Base-by-base conservation (phyloP, 2,797 vertebrate genomes). In the Pseudochirops cupreus region DNA sequence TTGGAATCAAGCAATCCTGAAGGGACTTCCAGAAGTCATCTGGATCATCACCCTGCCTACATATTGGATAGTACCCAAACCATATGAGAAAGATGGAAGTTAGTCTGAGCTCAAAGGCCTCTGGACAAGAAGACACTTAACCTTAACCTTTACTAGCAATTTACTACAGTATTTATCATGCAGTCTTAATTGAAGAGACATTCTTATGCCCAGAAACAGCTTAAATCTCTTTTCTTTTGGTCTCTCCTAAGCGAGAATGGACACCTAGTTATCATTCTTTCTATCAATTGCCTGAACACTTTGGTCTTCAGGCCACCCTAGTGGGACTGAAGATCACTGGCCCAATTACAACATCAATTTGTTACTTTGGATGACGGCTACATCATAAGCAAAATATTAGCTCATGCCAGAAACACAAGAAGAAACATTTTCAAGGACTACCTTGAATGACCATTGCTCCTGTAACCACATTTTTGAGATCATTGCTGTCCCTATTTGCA, bases 21-120 rank as follows among this genome's bases (percentile, higher is more conserved):
- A 94, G 91, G 95, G 59, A 39, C 59, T 94, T 91, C 74, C 39
- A 82, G 74, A 82, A 82, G 74, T 82, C 74, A 82, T 26, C 21
- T 82, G 39, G 21, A 82, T 82, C 74, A 82, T 82, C 74, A 82
- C 21, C 21, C 74, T 10, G 74, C 74, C 74, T 53, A 56, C 28
- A 58, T 26, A 87, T 24, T 91, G 93, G n/a, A 92, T 90, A 74
- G 62, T 21, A 29, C 33, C 94, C 56, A 33, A 31, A 55, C 9
- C 26, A 31, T 53, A 11, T 52, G 54, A 90, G 54, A 87, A 28
- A 92, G 46, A n/a, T 82, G 31, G 33, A 4, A 59, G 82, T 90
- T 74, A 57, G 14, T 29, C 54, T 50, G n/a, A 26, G 31, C 18
- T 82, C 46, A 82, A 82, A 74, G 67, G 18, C 67, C 31, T 87